Evolutionary conservation across 2,888 invertebrate species (phyloP).

Genomic region (Onthophagus sagittarius): DNA sequence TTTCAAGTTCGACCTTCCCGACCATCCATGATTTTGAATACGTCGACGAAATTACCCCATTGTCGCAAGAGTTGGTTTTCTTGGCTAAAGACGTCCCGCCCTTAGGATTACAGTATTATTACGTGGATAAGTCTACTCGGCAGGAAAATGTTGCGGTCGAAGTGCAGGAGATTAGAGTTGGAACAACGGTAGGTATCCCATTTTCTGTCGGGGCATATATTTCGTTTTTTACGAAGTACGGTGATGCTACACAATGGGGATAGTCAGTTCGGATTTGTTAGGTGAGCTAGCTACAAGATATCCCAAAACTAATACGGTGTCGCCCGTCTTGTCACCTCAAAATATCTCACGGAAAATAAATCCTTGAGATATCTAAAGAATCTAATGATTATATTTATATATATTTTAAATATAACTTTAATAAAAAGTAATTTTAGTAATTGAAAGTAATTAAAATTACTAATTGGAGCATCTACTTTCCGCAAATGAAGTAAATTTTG

Average conservation of each 20-base stretch:
- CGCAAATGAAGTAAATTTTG: no score
- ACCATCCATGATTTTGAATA: conserved; percentile 27
- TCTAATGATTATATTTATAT: no score
- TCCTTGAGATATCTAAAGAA: no score
- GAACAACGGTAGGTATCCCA: conserved; percentile 11
- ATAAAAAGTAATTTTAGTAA: no score
- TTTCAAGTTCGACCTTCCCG: conserved; percentile 31
- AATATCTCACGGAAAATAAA: no score
- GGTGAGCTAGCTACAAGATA: no score
- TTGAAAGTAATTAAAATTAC: no score
- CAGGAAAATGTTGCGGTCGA: not conserved
- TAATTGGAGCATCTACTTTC: no score
- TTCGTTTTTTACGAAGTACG: not conserved
- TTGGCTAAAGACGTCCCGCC: conserved; percentile 60
- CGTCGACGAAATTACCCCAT: conserved; percentile 24
- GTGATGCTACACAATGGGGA: not conserved
- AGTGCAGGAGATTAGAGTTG: conserved; percentile 8
- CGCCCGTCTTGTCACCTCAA: no score
- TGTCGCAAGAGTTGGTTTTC: conserved; percentile 64
- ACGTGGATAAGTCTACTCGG: conserved; percentile 40
- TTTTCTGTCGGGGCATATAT: not conserved
- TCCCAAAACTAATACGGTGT: no score
- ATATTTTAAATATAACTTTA: no score
- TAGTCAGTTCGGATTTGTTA: not conserved
- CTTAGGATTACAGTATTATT: conserved; percentile 63